phyloP scores from a whole-genome alignment of 2,113 vertebrate species.

The Elaphurus davidianus region DNA sequence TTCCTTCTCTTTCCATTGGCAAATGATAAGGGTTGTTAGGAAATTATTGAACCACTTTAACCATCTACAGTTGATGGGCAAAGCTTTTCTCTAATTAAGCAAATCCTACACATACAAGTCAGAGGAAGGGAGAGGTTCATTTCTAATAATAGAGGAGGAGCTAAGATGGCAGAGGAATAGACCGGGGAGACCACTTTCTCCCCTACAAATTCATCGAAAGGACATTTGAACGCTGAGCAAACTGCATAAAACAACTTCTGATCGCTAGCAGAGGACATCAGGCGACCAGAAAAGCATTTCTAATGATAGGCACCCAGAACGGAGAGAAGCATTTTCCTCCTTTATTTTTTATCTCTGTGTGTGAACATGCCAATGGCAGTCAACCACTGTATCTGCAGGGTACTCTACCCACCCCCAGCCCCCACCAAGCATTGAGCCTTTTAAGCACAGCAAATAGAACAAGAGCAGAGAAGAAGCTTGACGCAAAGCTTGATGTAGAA shows the following conservation, averaged over 20 bases:
- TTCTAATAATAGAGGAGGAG: not conserved
- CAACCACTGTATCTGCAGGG: not conserved
- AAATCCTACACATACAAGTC: not conserved
- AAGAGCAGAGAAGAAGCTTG: not conserved
- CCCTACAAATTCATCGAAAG: too few species aligned
- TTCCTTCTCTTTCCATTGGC: not conserved
- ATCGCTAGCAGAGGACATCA: too few species aligned
- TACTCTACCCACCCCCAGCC: not conserved
- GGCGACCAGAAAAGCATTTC: too few species aligned
- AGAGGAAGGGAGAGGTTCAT: not conserved
- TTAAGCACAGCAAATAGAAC: not conserved
- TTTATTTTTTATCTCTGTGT: not conserved
- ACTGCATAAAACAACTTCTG: too few species aligned
- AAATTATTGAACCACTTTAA: constrained; percentile 27
- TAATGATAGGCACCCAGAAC: not conserved
- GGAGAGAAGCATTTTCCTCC: not conserved
- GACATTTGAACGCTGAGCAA: too few species aligned
- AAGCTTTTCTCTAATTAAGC: constrained; percentile 58
- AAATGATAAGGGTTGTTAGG: constrained; percentile 27
- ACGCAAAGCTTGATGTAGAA: not conserved
- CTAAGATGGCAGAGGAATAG: too few species aligned
- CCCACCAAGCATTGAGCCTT: not conserved
- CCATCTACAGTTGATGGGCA: not conserved
- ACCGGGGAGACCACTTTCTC: too few species aligned
- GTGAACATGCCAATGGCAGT: not conserved